These are phyloP conservation scores for Pantherophis vulpinus DNA, from an alignment of 2,797 vertebrate species.

Conservation along the genomic window DNA sequence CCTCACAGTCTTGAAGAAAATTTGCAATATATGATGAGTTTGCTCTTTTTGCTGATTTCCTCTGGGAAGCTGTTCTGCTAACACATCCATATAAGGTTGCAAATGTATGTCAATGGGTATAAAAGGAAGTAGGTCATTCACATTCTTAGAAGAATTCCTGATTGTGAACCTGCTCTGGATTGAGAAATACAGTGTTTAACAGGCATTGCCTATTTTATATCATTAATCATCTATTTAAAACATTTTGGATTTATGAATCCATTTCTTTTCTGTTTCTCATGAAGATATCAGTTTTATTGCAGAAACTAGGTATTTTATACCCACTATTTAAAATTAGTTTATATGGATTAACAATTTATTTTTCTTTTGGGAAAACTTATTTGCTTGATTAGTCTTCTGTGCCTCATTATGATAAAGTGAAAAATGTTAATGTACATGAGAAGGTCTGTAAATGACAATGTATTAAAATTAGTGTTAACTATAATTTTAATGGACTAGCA, in stretches of 20 bases:
- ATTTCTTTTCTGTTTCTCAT: background rate
- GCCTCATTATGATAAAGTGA: conserved; percentile 40
- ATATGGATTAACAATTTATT: conserved; percentile 5
- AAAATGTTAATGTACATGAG: conserved; percentile 46
- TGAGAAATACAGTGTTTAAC: background rate
- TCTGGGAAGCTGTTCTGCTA: background rate
- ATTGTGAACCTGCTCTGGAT: background rate
- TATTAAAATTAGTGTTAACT: background rate
- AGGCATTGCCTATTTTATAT: background rate
- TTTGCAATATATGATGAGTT: background rate
- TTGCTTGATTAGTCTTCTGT: conserved; percentile 37
- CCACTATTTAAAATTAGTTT: conserved; percentile 30
- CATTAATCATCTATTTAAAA: background rate
- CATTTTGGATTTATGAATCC: background rate
- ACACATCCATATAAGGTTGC: background rate
- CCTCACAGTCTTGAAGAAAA: background rate
- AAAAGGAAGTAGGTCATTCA: background rate
- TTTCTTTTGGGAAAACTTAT: conserved; percentile 33
- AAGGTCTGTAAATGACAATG: background rate
- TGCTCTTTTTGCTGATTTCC: background rate
- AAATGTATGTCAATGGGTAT: background rate
- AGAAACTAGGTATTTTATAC: conserved; percentile 18
- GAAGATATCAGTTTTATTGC: background rate
- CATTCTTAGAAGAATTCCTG: background rate
- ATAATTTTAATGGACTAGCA: background rate